phyloP scores from a whole-genome alignment of 2,113 vertebrate genomes.

The Egretta garzetta region DNA sequence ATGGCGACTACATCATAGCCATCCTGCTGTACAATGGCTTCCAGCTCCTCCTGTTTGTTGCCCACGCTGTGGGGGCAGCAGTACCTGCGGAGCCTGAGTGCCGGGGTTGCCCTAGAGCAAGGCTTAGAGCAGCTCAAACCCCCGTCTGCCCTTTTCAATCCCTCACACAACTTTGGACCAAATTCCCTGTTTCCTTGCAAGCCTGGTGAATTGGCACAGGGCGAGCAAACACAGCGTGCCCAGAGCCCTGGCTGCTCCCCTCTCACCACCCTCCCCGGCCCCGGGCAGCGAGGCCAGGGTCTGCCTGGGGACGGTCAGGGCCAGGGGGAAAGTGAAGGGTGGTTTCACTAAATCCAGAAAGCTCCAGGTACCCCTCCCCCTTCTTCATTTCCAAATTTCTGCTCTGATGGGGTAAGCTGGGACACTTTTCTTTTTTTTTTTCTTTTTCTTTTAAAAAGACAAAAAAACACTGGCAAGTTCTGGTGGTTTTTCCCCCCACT shows the following conservation, averaged over 20 bases:
- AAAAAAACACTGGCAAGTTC: background rate
- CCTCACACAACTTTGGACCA: background rate
- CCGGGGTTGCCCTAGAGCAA: background rate
- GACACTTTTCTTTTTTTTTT: background rate
- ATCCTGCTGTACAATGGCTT: too few species aligned
- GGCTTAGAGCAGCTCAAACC: background rate
- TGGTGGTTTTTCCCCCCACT: background rate
- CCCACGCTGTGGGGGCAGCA: too few species aligned
- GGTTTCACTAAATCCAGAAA: background rate
- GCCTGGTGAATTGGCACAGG: background rate
- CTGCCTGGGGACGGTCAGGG: background rate
- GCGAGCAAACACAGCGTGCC: fast-evolving
- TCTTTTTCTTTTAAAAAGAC: background rate
- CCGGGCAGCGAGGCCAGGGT: background rate
- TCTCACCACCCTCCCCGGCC: background rate
- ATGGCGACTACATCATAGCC: too few species aligned
- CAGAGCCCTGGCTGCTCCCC: background rate
- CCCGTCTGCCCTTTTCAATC: background rate
- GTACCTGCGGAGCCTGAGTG: background rate
- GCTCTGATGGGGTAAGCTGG: background rate
- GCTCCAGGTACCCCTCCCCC: background rate
- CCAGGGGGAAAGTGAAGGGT: background rate
- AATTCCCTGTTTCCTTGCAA: background rate
- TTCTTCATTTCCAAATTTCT: background rate
- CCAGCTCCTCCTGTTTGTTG: too few species aligned